Percentiles rank a stretch among this genome's conserved stretches.
Evolutionary conservation across 1,140 invertebrate species (phyloP).

Genomic region (Bradysia coprophila): DNA sequence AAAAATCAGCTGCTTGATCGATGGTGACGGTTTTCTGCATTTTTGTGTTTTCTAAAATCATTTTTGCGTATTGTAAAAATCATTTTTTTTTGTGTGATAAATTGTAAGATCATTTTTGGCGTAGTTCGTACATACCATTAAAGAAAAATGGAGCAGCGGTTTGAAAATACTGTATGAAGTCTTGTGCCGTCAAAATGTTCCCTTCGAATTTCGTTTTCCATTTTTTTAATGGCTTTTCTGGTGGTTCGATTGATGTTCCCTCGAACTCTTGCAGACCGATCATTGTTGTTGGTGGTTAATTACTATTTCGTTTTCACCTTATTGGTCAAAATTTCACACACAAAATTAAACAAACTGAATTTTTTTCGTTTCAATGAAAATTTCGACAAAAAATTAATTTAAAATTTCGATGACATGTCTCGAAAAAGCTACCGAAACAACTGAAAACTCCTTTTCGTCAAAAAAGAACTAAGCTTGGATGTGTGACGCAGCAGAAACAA

Average conservation of each 20-base stretch:
- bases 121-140: no score
- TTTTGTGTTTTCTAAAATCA: no score
- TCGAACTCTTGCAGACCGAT: not conserved
- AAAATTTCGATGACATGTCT: no score
- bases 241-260: not conserved
- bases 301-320: not conserved
- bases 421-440: no score
- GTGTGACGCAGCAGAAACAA: not conserved
- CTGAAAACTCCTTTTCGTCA: no score
- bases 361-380: not conserved
- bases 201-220: constrained; percentile 17
- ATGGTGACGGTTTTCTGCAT: no score
- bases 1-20: constrained; percentile 13
- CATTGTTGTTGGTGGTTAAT: not conserved
- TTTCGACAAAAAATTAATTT: not conserved
- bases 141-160: constrained; percentile 17
- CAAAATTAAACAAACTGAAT: no score
- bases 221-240: constrained; percentile 16
- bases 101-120: no score
- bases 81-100: no score
- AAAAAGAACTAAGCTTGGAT: no score
- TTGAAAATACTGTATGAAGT: constrained; percentile 17
- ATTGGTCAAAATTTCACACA: no score
- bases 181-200: constrained; percentile 12
- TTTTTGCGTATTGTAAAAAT: no score